Evolutionary conservation across 2,888 invertebrate genomes (phyloP).

Genomic region (Brachypalpus laphriformis): DNA sequence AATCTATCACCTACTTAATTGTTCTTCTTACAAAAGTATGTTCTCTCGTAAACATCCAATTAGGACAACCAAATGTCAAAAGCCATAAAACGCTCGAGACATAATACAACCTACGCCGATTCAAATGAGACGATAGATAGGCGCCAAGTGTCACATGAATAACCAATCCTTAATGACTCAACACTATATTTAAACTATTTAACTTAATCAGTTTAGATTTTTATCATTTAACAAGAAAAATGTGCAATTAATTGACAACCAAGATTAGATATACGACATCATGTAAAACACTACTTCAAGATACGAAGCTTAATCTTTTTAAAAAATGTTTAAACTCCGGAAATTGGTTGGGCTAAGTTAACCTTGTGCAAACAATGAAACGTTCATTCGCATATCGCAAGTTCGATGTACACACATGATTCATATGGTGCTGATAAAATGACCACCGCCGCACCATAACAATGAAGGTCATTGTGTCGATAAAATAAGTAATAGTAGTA

Average conservation of each 20-base stretch:
- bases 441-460: constrained; percentile 3
- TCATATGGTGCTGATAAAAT: constrained; percentile 26
- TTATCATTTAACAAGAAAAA: constrained; percentile 44
- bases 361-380: constrained; percentile 6
- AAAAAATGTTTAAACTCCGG: background rate
- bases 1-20: no score
- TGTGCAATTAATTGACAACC: constrained; percentile 48
- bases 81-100: background rate
- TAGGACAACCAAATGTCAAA: background rate
- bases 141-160: background rate
- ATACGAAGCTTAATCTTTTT: background rate
- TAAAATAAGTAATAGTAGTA: background rate
- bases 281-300: constrained; percentile 17
- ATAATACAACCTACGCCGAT: background rate
- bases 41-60: background rate
- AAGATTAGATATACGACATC: constrained; percentile 47
- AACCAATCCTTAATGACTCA: background rate
- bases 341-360: constrained; percentile 1
- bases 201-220: constrained; percentile 38
- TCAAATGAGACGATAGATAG: background rate
- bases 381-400: constrained; percentile 3
- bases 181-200: background rate
- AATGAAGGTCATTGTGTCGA: constrained; percentile 29
- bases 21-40: no score
- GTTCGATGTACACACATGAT: background rate